A percentile compares a stretch with the other conserved stretches of the same genome.
Conservation (phyloP, 2,888 invertebrate genomes). For the Zelleria hepariella region DNA sequence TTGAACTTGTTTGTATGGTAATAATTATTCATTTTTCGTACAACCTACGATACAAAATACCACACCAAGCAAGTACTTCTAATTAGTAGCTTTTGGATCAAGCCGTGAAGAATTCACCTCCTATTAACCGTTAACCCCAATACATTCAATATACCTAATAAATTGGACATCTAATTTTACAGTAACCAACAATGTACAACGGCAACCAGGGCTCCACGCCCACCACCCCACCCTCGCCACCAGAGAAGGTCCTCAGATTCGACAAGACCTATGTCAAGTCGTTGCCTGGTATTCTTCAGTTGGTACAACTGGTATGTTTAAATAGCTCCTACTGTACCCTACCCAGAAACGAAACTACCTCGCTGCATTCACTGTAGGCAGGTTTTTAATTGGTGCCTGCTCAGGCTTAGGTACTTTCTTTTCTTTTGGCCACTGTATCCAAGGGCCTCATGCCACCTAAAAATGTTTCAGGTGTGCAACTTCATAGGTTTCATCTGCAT, state of each 20-base stretch:
- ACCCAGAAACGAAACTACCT: no score
- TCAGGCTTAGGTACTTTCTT: neutral
- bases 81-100: no score
- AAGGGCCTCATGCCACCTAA: no score
- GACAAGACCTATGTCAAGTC: slow-evolving; percentile 80
- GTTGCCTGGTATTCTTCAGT: slow-evolving; percentile 81
- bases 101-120: neutral
- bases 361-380: no score
- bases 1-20: neutral
- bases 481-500: slow-evolving; percentile 87
- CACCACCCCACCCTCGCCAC: slow-evolving; percentile 42
- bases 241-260: slow-evolving; percentile 77
- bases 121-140: neutral
- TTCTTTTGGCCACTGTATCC: neutral
- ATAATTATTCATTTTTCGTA: neutral
- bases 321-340: no score
- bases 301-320: slow-evolving; percentile 78
- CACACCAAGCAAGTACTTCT: no score
- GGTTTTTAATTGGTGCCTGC: neutral
- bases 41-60: neutral
- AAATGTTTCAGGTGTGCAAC: slow-evolving; percentile 77
- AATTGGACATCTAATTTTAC: neutral
- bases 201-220: slow-evolving; percentile 19
- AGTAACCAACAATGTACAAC: slow-evolving; percentile 20
- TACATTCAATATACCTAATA: no score